Evolutionary conservation across 2,797 vertebrate genomes (phyloP), one percentile per base, ranked within the genome.

Genomic region (Anguilla marmorata): DNA sequence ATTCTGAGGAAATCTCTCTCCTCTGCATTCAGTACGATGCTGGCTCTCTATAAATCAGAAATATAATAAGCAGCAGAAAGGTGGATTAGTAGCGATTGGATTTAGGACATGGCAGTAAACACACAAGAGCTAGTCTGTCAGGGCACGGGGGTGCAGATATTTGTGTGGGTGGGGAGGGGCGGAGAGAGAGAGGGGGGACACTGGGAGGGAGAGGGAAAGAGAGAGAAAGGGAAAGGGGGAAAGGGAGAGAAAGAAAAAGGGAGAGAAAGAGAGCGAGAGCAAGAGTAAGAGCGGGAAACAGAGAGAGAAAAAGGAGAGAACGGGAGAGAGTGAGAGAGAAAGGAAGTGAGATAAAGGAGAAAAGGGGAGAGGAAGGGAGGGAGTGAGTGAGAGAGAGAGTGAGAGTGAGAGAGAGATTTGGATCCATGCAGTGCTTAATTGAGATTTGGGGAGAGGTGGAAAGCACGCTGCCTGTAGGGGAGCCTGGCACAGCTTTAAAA

Each of bases 31-130:
- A 1, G 74, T 8, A 24, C 91, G 92, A 94, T 93, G 92, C 90
- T 92, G 90, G 92, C 94, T 94, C 92, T 94, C 92, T 93, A 94
- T 92, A 91, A 93, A 91, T 91, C 92, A 93, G 91, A 92, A 66
- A 66, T 90, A 91, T 93, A 92, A 94, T 93, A 90, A 94, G 90
- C 90, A 92, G 92, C 90, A 91, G 91, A 94, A 91, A 93, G 91
- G 91, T 93, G 93, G 92, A 94, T 94, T 87, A 91, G 89, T 88
- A 63, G 87, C 90, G 89, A 91, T 91, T 93, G 92, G 89, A 92
- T 90, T 85, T 66, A 87, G 89, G 90, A 92, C 92, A 91, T 54
- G 7, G 84, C 72, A 87, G 89, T 91, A 90, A 92, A 79, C 87
- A 90, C 90, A 87, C 8, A 45, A 82, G 79, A n/a, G 80, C 76